Evolutionary conservation across 1,140 invertebrate genomes (phyloP), one percentile per base, ranked within the genome.

Genomic region (Zophobas morio): DNA sequence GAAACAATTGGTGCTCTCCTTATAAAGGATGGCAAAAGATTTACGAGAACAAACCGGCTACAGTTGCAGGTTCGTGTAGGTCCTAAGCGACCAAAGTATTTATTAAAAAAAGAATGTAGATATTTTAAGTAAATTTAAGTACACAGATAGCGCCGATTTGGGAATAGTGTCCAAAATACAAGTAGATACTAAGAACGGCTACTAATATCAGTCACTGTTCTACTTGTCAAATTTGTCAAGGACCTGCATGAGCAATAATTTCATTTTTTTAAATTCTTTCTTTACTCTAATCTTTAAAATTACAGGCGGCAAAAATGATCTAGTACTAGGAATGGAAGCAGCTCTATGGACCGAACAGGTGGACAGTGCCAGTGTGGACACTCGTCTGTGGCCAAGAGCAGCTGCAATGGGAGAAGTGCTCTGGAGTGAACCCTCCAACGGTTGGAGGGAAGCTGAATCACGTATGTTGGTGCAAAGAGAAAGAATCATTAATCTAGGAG

Each of bases 21-120:
- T 96, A 96, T 85, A 96, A 94, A 84, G 93, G 94, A 1, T 96
- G 95, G 95, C 95, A 96, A 85, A 93, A 92, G 80, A 90, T 96
- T 4, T 96, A 96, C 81, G 89, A 93, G 2, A 96, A 96, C 84
- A 92, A 90, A 79, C 91, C 93, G 0, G 85, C 86, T 33, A 81
- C 86, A 2, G 90, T 96, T 71, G 89, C 88, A 1, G 85, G 87
- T 20, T 33, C 20, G 20, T 20, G 20, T 20, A 20, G 20, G 20
- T 20, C 20, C 20, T 20, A 20, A 20, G 20, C 20, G 20, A 20
- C 20, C 20, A 20, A 20, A 20, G 20, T 20, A 20, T 20, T 20
- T 20, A 20, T 20, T 20, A 20, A 20, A 20, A 20, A 20, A 20
- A 20, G 20, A 20, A 20, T 20, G 20, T 20, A 20, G 20, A 20